These are phyloP conservation scores for Habrosyne pyritoides DNA, from an alignment of 2,888 invertebrate species.

Conservation along the genomic window DNA sequence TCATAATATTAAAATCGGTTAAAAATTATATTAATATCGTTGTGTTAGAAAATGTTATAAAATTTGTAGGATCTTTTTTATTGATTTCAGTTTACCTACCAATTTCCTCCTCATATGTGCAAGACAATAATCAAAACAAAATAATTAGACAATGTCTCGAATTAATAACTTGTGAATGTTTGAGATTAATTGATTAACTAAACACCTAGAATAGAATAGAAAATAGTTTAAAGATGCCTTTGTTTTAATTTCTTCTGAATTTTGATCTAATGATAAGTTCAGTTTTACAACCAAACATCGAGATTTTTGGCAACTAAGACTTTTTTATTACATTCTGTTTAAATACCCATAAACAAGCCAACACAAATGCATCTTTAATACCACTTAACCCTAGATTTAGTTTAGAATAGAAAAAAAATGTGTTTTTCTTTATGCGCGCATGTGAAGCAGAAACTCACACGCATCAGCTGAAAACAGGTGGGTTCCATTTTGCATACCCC, in stretches of 20 bases:
- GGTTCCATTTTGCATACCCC: conserved; percentile 38
- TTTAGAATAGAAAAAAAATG: conserved; percentile 49
- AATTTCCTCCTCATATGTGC: background rate
- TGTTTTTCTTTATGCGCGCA: conserved; percentile 65
- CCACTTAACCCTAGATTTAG: conserved; percentile 16
- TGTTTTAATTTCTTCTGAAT: no score
- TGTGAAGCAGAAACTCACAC: conserved; percentile 68
- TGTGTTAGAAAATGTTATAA: no score
- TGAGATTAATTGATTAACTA: background rate
- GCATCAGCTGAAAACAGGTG: conserved; percentile 73
- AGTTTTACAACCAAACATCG: no score
- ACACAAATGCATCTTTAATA: conserved; percentile 14
- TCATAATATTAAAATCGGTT: no score
- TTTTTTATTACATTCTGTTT: no score
- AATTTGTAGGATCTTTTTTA: no score
- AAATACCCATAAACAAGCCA: conserved; percentile 6
- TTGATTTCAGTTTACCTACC: background rate
- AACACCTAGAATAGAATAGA: background rate
- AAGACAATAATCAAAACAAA: background rate
- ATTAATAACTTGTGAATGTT: background rate
- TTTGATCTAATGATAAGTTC: no score
- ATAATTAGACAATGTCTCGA: background rate
- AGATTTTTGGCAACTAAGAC: no score
- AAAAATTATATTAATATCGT: no score
- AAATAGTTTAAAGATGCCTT: background rate